These are phyloP conservation scores for Heliconius melpomene DNA, from an alignment of 1,140 invertebrate genomes.

Conservation along the genomic window DNA sequence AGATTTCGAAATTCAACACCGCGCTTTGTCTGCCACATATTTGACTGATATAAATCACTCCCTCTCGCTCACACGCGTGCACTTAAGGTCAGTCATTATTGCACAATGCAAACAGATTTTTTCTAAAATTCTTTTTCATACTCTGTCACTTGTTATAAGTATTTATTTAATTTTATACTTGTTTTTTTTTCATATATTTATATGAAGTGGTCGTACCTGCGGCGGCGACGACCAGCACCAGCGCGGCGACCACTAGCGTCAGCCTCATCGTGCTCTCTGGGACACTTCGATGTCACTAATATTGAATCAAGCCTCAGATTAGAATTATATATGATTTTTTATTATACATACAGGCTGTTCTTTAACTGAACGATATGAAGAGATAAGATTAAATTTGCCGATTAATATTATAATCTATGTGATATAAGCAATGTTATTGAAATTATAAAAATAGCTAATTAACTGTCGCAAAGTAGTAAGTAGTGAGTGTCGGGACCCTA, in stretches of 20 bases:
- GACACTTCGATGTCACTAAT: neutral
- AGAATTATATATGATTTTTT: constrained; percentile 4
- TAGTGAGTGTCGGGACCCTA: no score
- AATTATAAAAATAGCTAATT: no score
- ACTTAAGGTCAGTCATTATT: no score
- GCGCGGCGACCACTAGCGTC: neutral
- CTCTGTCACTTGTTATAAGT: no score
- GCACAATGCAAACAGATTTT: no score
- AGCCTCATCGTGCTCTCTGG: neutral
- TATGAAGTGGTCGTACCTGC: neutral
- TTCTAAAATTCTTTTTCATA: no score
- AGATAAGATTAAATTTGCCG: neutral
- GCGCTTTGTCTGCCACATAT: no score
- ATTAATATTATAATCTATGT: neutral
- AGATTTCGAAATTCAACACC: no score
- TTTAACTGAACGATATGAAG: neutral
- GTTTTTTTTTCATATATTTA: neutral
- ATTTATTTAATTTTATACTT: no score
- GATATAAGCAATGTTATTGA: neutral
- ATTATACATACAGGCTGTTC: constrained; percentile 1
- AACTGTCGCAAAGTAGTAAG: no score
- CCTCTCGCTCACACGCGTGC: no score
- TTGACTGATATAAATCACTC: no score
- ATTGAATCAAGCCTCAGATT: constrained; percentile 12
- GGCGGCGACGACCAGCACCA: neutral